Evolutionary conservation across 2,797 vertebrate species (phyloP).

Genomic region (Orestias chungarensis): DNA sequence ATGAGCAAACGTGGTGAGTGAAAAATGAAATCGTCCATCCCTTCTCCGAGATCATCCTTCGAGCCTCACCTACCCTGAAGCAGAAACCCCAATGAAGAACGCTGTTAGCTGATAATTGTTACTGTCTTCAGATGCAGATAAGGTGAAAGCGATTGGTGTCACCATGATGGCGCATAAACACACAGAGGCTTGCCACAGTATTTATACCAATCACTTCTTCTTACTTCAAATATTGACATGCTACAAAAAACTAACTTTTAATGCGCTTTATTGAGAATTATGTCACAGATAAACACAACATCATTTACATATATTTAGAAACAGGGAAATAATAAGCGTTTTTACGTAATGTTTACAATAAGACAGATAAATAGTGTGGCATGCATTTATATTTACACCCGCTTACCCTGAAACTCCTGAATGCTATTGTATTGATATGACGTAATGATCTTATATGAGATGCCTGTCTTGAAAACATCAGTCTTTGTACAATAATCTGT

Average conservation of each 20-base stretch:
- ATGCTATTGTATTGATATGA: too few relatives aligned
- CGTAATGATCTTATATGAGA: too few relatives aligned
- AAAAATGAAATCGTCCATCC: background rate
- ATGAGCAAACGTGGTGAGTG: background rate
- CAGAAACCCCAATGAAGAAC: background rate
- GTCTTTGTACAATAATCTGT: too few relatives aligned
- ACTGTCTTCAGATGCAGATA: constrained; percentile 8
- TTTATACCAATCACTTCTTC: background rate
- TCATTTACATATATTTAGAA: background rate
- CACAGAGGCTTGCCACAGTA: background rate
- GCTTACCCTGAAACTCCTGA: background rate
- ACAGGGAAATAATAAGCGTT: background rate
- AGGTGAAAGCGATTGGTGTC: background rate
- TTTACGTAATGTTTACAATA: background rate
- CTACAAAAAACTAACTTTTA: too few relatives aligned
- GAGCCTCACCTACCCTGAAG: background rate
- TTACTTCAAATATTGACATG: too few relatives aligned
- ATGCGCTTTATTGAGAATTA: background rate
- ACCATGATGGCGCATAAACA: background rate
- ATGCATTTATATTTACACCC: background rate
- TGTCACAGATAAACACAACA: background rate
- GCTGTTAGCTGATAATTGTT: background rate
- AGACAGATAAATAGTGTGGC: background rate
- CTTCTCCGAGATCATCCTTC: background rate
- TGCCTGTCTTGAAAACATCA: too few relatives aligned